Percentiles rank a stretch among this genome's conserved stretches.
phyloP scores from a whole-genome alignment of 2,113 vertebrate species.

The Eulacestoma nigropectus region DNA sequence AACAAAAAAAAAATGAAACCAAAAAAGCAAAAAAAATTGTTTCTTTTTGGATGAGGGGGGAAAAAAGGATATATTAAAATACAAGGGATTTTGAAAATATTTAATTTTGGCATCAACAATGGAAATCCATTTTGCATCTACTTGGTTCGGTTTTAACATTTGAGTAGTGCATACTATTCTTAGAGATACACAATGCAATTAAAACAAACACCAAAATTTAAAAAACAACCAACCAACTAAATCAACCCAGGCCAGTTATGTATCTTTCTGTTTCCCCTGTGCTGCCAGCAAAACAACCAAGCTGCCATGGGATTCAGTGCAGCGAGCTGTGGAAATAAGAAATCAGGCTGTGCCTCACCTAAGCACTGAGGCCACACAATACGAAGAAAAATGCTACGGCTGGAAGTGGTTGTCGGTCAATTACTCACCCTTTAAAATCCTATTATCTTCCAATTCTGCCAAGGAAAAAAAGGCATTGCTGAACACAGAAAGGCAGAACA shows the following conservation, averaged over 20 bases:
- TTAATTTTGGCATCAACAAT: neutral
- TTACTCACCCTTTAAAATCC: constrained; percentile 65
- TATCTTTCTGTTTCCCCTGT: neutral
- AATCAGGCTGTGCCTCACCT: constrained; percentile 35
- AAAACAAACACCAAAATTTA: neutral
- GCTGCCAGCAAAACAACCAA: neutral
- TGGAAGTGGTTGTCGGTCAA: constrained; percentile 53
- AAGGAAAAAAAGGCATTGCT: constrained; percentile 9
- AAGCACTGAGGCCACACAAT: constrained; percentile 29
- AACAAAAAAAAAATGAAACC: neutral
- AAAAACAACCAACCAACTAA: neutral
- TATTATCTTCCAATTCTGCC: constrained; percentile 49
- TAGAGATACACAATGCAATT: neutral
- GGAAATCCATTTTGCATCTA: neutral
- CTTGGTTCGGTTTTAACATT: neutral
- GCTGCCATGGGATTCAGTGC: neutral
- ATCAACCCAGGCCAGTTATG: neutral
- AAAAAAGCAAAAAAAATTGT: neutral
- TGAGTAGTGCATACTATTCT: neutral
- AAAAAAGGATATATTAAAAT: neutral
- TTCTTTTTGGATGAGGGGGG: accelerated
- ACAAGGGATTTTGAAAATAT: neutral
- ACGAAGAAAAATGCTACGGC: constrained; percentile 42
- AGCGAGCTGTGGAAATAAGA: constrained; percentile 44
- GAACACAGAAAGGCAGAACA: constrained; percentile 46